Conservation (phyloP, 2,888 invertebrate genomes). For the Papilio elwesi region DNA sequence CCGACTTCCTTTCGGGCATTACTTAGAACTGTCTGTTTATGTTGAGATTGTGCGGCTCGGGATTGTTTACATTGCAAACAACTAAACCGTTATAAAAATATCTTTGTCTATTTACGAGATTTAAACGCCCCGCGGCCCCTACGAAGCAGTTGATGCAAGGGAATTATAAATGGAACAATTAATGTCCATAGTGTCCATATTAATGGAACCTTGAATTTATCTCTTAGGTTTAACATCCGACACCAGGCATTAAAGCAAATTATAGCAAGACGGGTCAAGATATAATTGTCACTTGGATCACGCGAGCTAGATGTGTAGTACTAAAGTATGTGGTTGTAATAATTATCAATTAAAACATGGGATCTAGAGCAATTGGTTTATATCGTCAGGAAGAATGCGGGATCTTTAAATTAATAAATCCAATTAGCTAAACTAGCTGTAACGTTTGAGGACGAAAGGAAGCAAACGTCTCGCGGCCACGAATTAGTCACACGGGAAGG, state of each 20-base stretch:
- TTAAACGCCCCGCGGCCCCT: conserved; percentile 78
- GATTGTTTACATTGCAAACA: conserved; percentile 74
- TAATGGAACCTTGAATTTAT: conserved; percentile 58
- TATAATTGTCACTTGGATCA: conserved; percentile 63
- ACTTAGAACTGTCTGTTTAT: conserved; percentile 68
- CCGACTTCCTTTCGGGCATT: conserved; percentile 47
- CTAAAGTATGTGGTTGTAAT: conserved; percentile 79
- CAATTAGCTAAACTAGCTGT: conserved; percentile 34
- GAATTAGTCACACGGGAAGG: conserved; percentile 34
- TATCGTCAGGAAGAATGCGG: conserved; percentile 58
- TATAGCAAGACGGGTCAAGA: conserved; percentile 52
- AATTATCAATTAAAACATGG: conserved; percentile 79
- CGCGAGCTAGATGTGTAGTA: conserved; percentile 61
- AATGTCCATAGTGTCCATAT: conserved; percentile 64
- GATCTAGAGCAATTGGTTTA: conserved; percentile 62
- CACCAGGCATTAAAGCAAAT: conserved; percentile 45
- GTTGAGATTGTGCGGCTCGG: conserved; percentile 69
- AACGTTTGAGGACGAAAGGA: conserved; percentile 11
- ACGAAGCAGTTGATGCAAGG: conserved; percentile 79
- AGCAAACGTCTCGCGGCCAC: background rate
- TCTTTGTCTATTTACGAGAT: conserved; percentile 82
- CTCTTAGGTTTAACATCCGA: conserved; percentile 45
- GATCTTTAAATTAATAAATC: conserved; percentile 46
- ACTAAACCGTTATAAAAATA: conserved; percentile 80
- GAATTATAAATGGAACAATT: conserved; percentile 81